Evolutionary conservation across 92 coral and sea anemone species (phyloP).

Genomic region (Pocillopora grandis): DNA sequence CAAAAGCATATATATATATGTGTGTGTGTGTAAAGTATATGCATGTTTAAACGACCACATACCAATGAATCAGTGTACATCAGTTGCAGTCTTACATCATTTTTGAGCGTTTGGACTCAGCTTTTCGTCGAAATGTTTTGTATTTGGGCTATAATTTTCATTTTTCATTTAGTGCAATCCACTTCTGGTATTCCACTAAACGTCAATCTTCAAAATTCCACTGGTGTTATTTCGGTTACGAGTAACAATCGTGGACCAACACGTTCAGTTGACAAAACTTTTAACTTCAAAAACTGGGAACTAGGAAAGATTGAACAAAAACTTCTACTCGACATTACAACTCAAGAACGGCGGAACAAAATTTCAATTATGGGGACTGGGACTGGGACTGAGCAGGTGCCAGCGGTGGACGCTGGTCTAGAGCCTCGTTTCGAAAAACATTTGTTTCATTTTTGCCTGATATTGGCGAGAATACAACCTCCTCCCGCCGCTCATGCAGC

Average conservation of each 20-base stretch:
- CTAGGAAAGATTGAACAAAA: conserved; percentile 1
- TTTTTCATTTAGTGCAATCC: not conserved
- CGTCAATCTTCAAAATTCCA: not conserved
- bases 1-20: too few species aligned
- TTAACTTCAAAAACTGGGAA: conserved; percentile 16
- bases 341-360: not conserved
- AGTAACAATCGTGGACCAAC: not conserved
- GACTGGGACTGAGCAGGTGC: not conserved
- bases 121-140: not conserved
- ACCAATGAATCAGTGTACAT: too few species aligned
- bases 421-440: not conserved
- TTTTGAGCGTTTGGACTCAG: too few species aligned
- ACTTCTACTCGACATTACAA: not conserved
- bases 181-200: not conserved
- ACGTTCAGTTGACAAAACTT: not conserved
- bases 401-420: not conserved
- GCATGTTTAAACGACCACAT: too few species aligned
- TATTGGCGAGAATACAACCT: too few species aligned
- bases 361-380: not conserved
- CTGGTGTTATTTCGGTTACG: not conserved
- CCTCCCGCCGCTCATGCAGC: too few species aligned
- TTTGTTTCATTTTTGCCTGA: too few species aligned
- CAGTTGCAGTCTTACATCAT: too few species aligned
- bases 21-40: too few species aligned
- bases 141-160: not conserved